A percentile compares a stretch with the other conserved stretches of the same genome.
phyloP scores from a whole-genome alignment of 2,888 invertebrate genomes.

The Pelosia muscerda region DNA sequence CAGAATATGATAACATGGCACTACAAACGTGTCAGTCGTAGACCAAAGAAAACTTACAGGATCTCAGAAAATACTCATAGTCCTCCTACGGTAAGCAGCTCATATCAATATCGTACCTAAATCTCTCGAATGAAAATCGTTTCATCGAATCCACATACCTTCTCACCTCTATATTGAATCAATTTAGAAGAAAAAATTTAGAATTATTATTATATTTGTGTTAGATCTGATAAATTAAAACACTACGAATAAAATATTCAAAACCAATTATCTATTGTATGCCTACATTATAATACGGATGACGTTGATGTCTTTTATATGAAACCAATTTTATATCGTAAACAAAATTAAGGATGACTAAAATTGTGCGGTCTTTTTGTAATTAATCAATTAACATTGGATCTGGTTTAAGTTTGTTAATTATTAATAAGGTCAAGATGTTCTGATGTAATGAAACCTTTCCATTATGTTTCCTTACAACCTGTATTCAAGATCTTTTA shows the following conservation, averaged over 20 bases:
- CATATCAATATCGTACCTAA: too few relatives aligned
- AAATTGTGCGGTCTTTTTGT: not conserved
- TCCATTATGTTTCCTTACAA: constrained; percentile 12
- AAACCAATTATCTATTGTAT: not conserved
- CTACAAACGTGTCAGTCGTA: too few relatives aligned
- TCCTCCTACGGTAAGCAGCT: too few relatives aligned
- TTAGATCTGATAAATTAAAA: not conserved
- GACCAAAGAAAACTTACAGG: too few relatives aligned
- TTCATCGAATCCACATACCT: too few relatives aligned
- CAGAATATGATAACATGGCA: too few relatives aligned
- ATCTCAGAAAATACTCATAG: too few relatives aligned
- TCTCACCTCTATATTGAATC: too few relatives aligned
- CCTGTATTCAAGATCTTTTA: constrained; percentile 6
- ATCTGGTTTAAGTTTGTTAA: not conserved
- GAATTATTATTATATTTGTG: not conserved
- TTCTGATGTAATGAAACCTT: constrained; percentile 6
- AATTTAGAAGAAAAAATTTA: too few relatives aligned
- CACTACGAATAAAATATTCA: not conserved
- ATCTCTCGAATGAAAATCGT: too few relatives aligned
- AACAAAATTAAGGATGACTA: not conserved
- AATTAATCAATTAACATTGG: not conserved
- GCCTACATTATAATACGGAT: not conserved
- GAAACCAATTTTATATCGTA: not conserved
- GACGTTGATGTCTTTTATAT: constrained; percentile 47
- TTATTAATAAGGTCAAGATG: constrained; percentile 21